A percentile compares a stretch with the other conserved stretches of the same genome.
phyloP scores from a whole-genome alignment of 2,797 vertebrate genomes.

The Phylloscopus collybita region DNA sequence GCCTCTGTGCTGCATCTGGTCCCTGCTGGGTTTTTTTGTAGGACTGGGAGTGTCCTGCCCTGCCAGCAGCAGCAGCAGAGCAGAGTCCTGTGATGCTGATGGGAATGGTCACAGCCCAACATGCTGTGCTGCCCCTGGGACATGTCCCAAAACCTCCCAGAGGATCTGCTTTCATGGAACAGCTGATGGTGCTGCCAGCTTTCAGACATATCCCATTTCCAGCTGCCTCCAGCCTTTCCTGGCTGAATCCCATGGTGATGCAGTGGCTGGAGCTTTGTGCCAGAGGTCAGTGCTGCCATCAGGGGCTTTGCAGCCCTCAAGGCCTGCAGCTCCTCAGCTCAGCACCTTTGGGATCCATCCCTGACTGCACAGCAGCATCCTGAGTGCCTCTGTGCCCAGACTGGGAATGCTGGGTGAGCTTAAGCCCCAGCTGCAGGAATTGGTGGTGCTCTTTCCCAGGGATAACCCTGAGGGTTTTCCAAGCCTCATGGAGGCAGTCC shows the following conservation, averaged over 20 bases:
- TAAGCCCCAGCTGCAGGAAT: neutral
- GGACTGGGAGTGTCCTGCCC: neutral
- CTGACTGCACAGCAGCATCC: neutral
- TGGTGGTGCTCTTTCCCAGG: neutral
- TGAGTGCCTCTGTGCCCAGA: fast-evolving
- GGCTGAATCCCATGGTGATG: neutral
- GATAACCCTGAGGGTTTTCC: neutral
- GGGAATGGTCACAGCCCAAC: neutral
- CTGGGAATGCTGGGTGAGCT: neutral
- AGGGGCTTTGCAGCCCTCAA: neutral
- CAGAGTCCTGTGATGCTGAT: neutral
- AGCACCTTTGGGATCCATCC: neutral
- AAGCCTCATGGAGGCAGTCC: neutral
- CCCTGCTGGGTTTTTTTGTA: neutral
- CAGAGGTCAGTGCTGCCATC: neutral
- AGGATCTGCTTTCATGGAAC: neutral
- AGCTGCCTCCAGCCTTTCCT: neutral
- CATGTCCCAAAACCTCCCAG: neutral
- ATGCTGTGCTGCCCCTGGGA: neutral
- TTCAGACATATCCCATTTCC: fast-evolving
- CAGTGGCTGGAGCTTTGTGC: neutral
- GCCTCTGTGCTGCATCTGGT: neutral
- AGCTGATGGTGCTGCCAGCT: neutral
- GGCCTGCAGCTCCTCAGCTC: neutral
- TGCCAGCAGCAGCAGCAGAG: neutral